phyloP scores from a whole-genome alignment of 2,113 vertebrate genomes.

The Puntigrus tetrazona region DNA sequence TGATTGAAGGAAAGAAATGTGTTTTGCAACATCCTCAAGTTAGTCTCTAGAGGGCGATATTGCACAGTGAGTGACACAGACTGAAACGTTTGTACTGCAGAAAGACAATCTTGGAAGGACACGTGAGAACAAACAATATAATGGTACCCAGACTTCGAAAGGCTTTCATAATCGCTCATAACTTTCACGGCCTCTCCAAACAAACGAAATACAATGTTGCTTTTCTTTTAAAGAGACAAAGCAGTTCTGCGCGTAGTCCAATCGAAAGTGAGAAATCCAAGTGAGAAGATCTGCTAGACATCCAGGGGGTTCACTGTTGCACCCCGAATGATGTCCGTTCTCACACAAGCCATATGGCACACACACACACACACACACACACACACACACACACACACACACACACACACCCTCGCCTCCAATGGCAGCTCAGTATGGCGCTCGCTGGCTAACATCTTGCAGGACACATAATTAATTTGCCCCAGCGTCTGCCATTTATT shows the following conservation, averaged over 20 bases:
- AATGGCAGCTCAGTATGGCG: slow-evolving; percentile 68
- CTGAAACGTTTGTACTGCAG: not conserved
- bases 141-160: not conserved
- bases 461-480: slow-evolving; percentile 82
- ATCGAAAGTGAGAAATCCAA: slow-evolving; percentile 35
- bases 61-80: slow-evolving; percentile 45
- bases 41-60: slow-evolving; percentile 66
- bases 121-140: not conserved
- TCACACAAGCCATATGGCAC: slow-evolving; percentile 75
- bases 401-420: slow-evolving; percentile 49
- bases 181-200: not conserved
- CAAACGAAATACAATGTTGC: not conserved
- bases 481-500: slow-evolving; percentile 79
- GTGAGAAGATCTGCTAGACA: slow-evolving; percentile 68
- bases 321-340: slow-evolving; percentile 64
- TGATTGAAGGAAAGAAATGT: not conserved
- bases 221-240: not conserved
- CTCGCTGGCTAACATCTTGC: slow-evolving; percentile 75
- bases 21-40: not conserved
- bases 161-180: not conserved
- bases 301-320: slow-evolving; percentile 52
- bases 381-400: slow-evolving; percentile 49
- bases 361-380: slow-evolving; percentile 47
- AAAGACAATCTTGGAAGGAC: not conserved
- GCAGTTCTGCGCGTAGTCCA: not conserved